A percentile compares a stretch with the other conserved stretches of the same genome.
phyloP scores from a whole-genome alignment of 2,888 invertebrate species.

The Tiliacea citrago region DNA sequence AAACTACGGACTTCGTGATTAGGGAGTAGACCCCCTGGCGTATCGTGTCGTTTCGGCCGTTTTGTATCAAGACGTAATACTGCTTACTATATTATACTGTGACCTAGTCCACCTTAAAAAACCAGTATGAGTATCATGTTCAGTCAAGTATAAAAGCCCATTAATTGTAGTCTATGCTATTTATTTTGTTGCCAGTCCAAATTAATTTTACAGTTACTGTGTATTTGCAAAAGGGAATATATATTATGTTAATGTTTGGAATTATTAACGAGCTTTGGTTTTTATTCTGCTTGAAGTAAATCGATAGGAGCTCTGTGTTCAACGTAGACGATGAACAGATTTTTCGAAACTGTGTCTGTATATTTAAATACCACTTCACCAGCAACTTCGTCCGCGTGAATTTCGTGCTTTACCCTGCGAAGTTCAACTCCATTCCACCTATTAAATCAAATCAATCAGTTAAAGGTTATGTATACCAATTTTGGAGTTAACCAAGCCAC shows the following conservation, averaged over 20 bases:
- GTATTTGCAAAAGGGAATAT: constrained; percentile 63
- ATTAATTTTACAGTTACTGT: constrained; percentile 62
- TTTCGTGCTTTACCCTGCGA: no score
- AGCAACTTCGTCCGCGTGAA: no score
- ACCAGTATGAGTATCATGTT: not conserved
- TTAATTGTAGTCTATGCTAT: constrained; percentile 36
- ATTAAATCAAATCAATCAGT: no score
- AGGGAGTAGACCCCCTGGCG: no score
- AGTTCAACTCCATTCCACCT: no score
- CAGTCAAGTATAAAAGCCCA: constrained; percentile 40
- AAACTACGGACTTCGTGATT: no score
- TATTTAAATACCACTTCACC: not conserved
- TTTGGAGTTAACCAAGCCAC: no score
- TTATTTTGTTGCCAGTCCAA: constrained; percentile 59
- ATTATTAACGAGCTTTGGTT: constrained; percentile 68
- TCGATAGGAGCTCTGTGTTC: constrained; percentile 57
- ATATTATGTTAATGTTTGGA: constrained; percentile 49
- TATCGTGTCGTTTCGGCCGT: no score
- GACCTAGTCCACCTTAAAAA: not conserved
- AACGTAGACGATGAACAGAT: constrained; percentile 18
- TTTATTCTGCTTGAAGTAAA: constrained; percentile 65
- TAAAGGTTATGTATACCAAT: no score
- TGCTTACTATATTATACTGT: no score
- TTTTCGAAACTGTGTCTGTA: constrained; percentile 12
- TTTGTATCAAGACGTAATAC: no score